A percentile compares a stretch with the other conserved stretches of the same genome.
phyloP scores from a whole-genome alignment of 2,113 vertebrate species.

The Acanthochromis polyacanthus region DNA sequence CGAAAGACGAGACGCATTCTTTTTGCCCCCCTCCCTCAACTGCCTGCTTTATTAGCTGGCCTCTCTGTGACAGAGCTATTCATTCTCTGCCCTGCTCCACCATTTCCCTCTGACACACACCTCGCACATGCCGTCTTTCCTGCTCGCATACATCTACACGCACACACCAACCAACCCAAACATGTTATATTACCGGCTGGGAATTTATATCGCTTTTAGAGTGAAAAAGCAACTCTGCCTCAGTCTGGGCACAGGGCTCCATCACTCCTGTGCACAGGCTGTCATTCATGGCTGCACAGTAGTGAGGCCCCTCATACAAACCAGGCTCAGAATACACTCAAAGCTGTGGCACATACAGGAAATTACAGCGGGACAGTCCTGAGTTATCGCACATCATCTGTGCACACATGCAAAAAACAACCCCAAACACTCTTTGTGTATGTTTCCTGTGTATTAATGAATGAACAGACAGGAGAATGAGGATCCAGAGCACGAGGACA shows the following conservation, averaged over 20 bases:
- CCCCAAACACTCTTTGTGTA: slow-evolving; percentile 5
- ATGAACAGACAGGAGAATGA: slow-evolving; percentile 26
- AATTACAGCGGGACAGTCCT: slow-evolving; percentile 31
- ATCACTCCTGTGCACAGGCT: slow-evolving; percentile 55
- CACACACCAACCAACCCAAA: slow-evolving; percentile 50
- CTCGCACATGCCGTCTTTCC: slow-evolving; percentile 30
- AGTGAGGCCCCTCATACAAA: slow-evolving; percentile 49
- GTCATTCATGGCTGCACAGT: slow-evolving; percentile 63
- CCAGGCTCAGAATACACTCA: slow-evolving; percentile 18
- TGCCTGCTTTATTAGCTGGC: slow-evolving; percentile 76
- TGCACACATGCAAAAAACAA: neutral
- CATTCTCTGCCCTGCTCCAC: slow-evolving; percentile 56
- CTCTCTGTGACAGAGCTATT: slow-evolving; percentile 68
- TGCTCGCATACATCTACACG: slow-evolving; percentile 8
- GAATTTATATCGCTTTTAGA: slow-evolving; percentile 75
- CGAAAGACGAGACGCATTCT: slow-evolving; percentile 78
- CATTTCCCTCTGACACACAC: slow-evolving; percentile 57
- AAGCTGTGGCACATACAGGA: slow-evolving; percentile 41
- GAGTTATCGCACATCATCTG: slow-evolving; percentile 27
- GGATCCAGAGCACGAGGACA: slow-evolving; percentile 14
- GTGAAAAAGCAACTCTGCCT: slow-evolving; percentile 55
- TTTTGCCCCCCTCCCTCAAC: slow-evolving; percentile 47
- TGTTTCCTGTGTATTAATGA: slow-evolving; percentile 19
- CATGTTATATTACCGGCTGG: slow-evolving; percentile 69
- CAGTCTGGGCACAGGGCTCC: slow-evolving; percentile 44